phyloP scores from a whole-genome alignment of 2,888 invertebrate species.

The Conomelus anceps region DNA sequence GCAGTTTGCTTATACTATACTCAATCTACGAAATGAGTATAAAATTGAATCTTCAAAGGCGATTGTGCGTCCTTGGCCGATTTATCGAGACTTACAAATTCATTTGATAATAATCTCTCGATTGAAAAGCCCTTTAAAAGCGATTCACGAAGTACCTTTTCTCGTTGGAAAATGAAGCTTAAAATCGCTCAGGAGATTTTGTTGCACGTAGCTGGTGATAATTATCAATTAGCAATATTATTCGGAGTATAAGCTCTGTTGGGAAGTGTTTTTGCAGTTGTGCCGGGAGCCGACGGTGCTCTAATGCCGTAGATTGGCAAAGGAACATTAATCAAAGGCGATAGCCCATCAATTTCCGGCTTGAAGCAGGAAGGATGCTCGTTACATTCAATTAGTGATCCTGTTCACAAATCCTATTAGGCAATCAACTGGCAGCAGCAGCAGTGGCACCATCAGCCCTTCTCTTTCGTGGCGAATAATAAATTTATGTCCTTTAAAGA shows the following conservation, averaged over 20 bases:
- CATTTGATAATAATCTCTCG: not conserved
- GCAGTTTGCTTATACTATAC: too few relatives aligned
- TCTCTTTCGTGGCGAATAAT: not conserved
- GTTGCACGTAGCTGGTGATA: not conserved
- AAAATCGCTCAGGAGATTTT: not conserved
- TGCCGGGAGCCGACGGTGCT: not conserved
- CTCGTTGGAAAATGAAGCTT: not conserved
- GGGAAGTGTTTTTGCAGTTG: not conserved
- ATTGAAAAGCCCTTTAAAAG: not conserved
- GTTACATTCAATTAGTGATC: not conserved
- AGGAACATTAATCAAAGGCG: not conserved
- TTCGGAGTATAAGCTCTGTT: not conserved
- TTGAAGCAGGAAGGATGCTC: not conserved
- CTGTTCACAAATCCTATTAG: not conserved
- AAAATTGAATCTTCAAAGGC: not conserved
- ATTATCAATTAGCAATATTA: not conserved
- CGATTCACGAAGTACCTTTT: not conserved
- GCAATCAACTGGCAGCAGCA: not conserved
- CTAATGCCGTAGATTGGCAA: not conserved
- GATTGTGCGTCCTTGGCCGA: not conserved
- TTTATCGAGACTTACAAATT: not conserved
- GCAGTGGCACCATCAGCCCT: not conserved
- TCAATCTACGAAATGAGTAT: too few relatives aligned
- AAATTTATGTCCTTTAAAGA: not conserved
- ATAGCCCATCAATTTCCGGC: not conserved